Conservation (phyloP, 2,113 vertebrate species). For the Mustela nigripes region DNA sequence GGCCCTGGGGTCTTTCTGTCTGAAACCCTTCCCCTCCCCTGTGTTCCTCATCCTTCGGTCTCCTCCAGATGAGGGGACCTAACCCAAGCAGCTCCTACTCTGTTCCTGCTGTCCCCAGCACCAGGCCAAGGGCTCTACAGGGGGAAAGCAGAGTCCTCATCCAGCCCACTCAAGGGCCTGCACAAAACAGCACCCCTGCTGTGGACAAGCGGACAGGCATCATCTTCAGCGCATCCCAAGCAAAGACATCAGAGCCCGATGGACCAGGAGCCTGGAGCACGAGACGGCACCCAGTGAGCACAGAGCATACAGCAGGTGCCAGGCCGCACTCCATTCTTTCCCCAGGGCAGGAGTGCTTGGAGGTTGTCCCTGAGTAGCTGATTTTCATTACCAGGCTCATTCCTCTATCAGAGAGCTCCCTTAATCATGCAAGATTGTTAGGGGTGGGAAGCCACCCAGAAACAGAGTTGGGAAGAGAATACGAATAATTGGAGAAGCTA, state of each 20-base stretch:
- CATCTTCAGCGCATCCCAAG: not conserved
- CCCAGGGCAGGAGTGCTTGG: not conserved
- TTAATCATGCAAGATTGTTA: not conserved
- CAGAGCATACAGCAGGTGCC: not conserved
- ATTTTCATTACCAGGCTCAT: constrained; percentile 51
- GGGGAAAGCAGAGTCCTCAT: not conserved
- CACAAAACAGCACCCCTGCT: not conserved
- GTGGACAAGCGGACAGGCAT: not conserved
- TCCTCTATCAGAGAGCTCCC: constrained; percentile 34
- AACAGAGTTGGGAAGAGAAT: constrained; percentile 32
- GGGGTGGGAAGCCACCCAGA: constrained; percentile 37
- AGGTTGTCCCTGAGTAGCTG: constrained; percentile 64
- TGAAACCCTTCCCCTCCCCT: not conserved
- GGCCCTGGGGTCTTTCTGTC: not conserved
- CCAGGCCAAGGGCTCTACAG: not conserved
- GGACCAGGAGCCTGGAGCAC: not conserved
- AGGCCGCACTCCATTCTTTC: not conserved
- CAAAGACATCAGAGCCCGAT: not conserved
- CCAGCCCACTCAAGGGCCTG: not conserved
- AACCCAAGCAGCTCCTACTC: not conserved
- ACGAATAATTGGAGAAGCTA: not conserved
- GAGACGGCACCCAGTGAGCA: not conserved
- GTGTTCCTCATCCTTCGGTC: not conserved
- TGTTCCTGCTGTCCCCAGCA: not conserved
- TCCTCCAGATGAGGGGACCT: not conserved